phyloP scores from a whole-genome alignment of 2,888 invertebrate species.

The Lydus trimaculatus region DNA sequence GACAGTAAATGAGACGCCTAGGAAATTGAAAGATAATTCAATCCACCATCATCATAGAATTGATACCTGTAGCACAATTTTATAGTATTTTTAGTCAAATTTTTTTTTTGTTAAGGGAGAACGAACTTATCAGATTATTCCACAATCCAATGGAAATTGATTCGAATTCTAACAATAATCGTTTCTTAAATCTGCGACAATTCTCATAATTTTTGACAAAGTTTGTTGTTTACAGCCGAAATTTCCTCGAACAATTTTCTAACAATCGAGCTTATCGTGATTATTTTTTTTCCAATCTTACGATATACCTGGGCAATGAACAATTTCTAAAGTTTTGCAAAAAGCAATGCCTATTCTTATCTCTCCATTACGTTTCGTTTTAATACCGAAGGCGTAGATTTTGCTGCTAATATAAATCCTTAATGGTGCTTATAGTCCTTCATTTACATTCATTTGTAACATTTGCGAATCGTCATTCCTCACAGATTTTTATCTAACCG shows the following conservation, averaged over 20 bases:
- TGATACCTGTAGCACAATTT: constrained; percentile 3
- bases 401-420: neutral
- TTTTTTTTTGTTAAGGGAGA: neutral
- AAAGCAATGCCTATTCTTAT: neutral
- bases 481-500: neutral
- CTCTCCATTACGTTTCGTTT: neutral
- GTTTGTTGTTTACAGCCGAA: neutral
- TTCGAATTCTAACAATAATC: neutral
- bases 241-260: neutral
- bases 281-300: neutral
- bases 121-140: neutral
- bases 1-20: neutral
- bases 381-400: neutral
- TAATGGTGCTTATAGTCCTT: neutral
- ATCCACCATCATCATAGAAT: neutral
- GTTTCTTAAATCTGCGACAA: neutral
- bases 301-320: neutral
- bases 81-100: neutral
- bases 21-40: constrained; percentile 13
- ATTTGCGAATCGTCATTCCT: neutral
- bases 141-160: too few relatives aligned
- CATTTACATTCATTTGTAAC: constrained; percentile 1
- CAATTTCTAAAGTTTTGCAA: neutral
- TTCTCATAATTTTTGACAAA: neutral
- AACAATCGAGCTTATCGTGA: neutral